phyloP scores from a whole-genome alignment of 1,140 invertebrate species.

The Pararge aegeria region DNA sequence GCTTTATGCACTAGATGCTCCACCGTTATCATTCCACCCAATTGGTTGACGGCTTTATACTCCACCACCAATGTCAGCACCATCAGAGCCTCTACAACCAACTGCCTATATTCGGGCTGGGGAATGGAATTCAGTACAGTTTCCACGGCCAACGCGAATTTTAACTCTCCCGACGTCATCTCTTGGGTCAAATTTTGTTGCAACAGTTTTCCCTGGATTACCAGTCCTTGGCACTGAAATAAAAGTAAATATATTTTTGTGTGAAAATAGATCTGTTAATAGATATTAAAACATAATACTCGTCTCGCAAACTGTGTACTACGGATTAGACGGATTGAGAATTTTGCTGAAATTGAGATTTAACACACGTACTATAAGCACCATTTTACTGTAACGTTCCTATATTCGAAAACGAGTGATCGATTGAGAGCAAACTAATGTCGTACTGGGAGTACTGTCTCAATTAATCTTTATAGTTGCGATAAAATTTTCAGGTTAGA shows the following conservation, averaged over 20 bases:
- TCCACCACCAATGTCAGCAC: conserved; percentile 95
- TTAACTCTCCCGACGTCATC: conserved; percentile 99
- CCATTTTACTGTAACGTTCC: too few relatives aligned
- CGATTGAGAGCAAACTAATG: too few relatives aligned
- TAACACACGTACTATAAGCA: too few relatives aligned
- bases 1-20: conserved; percentile 96
- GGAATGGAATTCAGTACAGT: conserved; percentile 98
- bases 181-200: conserved; percentile 95
- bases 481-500: too few relatives aligned
- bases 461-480: too few relatives aligned
- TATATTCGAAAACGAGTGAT: too few relatives aligned
- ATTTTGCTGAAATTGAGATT: too few relatives aligned
- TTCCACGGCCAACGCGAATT: conserved; percentile 98
- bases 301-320: too few relatives aligned
- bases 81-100: conserved; percentile 98
- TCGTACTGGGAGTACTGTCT: too few relatives aligned
- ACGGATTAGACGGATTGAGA: too few relatives aligned
- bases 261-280: neutral
- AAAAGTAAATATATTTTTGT: conserved; percentile 2
- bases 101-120: conserved; percentile 98
- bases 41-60: conserved; percentile 87
- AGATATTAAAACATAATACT: too few relatives aligned
- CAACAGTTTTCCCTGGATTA: conserved; percentile 93
- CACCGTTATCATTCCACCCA: conserved; percentile 93
- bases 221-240: conserved; percentile 92